Evolutionary conservation across 2,113 vertebrate species (phyloP).

Genomic region (Sinocyclocheilus anshuiensis): DNA sequence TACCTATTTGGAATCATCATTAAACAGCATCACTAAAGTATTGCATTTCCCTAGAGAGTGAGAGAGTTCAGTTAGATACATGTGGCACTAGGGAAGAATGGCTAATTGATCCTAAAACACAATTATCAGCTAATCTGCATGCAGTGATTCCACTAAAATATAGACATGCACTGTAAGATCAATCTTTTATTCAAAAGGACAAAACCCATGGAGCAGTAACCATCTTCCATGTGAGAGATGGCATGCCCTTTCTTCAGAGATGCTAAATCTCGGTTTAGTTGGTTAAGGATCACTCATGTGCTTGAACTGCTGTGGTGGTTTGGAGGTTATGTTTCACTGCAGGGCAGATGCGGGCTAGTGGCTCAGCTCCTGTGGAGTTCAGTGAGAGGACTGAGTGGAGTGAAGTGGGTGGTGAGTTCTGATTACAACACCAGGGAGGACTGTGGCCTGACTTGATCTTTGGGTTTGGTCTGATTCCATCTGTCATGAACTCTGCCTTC

Average conservation of each 20-base stretch:
- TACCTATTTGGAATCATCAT: too few relatives aligned
- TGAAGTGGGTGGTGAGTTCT: slow-evolving; percentile 25
- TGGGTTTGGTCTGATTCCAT: slow-evolving; percentile 30
- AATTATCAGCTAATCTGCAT: background rate
- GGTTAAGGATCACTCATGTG: slow-evolving; percentile 25
- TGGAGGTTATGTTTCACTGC: slow-evolving; percentile 39
- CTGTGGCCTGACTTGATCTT: slow-evolving; percentile 18
- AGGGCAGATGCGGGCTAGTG: slow-evolving; percentile 33
- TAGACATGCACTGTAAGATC: background rate
- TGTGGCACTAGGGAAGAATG: background rate
- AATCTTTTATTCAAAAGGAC: slow-evolving; percentile 19
- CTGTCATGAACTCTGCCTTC: slow-evolving; percentile 26
- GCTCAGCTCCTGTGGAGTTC: slow-evolving; percentile 23
- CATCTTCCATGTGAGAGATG: slow-evolving; percentile 21
- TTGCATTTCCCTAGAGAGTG: background rate
- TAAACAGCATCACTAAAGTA: background rate
- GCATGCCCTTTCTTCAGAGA: slow-evolving; percentile 26
- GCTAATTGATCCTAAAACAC: slow-evolving; percentile 15
- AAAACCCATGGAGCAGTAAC: background rate
- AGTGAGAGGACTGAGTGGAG: slow-evolving; percentile 4
- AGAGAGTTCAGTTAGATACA: background rate
- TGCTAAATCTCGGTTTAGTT: slow-evolving; percentile 17
- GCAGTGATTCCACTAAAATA: background rate
- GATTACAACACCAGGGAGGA: slow-evolving; percentile 34
- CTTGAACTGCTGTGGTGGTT: slow-evolving; percentile 33